A percentile compares a stretch with the other conserved stretches of the same genome.
Evolutionary conservation across 2,888 invertebrate species (phyloP).

Genomic region (Alloplasta piceator): DNA sequence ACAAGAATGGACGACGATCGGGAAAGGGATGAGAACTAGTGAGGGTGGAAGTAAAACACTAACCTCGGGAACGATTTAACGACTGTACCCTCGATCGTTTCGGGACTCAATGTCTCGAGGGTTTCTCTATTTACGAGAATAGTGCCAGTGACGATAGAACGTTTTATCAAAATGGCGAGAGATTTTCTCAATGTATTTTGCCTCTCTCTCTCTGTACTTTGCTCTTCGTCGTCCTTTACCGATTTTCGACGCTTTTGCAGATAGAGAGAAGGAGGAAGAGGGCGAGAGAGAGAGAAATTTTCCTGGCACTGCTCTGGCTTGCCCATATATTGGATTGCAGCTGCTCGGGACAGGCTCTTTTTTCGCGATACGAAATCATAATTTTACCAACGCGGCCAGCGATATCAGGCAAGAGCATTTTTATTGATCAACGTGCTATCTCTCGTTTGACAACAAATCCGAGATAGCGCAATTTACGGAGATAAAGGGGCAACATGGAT

Average conservation of each 20-base stretch:
- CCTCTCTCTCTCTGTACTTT: conserved; percentile 6
- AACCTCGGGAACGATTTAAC: conserved; percentile 38
- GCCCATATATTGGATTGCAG: conserved; percentile 3
- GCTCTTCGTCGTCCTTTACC: background rate
- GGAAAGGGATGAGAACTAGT: background rate
- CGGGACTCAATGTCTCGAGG: conserved; percentile 37
- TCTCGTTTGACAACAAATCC: conserved; percentile 15
- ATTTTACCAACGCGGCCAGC: conserved; percentile 44
- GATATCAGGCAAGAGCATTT: conserved; percentile 22
- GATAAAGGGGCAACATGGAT: conserved; percentile 3
- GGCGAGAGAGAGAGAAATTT: background rate
- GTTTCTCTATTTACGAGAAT: conserved; percentile 52
- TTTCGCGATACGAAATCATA: conserved; percentile 52
- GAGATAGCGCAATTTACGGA: conserved; percentile 32
- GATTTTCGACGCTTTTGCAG: conserved; percentile 21
- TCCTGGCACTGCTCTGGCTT: background rate
- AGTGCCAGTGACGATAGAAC: conserved; percentile 45
- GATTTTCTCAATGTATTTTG: background rate
- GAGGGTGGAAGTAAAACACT: conserved; percentile 14
- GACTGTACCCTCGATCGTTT: conserved; percentile 40
- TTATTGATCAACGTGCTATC: conserved; percentile 8
- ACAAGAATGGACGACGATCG: background rate
- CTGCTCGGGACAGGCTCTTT: conserved; percentile 39
- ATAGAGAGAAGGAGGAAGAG: conserved; percentile 9
- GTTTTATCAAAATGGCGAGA: conserved; percentile 52